Evolutionary conservation across 2,888 invertebrate genomes (phyloP).

Genomic region (Ptilodon capucinus): DNA sequence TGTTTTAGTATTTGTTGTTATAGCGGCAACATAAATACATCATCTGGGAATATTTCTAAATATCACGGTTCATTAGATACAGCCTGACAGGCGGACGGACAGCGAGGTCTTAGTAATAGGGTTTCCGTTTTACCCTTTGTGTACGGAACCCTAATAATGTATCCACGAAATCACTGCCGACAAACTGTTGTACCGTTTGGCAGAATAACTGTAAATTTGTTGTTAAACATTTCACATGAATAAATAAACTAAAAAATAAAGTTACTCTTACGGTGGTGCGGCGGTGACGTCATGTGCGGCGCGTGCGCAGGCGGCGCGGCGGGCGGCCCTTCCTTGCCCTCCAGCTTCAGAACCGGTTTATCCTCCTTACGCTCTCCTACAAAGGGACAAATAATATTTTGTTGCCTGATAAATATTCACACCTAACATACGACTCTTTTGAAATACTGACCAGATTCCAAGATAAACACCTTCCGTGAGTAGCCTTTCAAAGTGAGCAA

Average conservation of each 20-base stretch:
- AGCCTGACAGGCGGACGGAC: too few relatives aligned
- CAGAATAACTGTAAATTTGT: too few relatives aligned
- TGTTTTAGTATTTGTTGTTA: too few relatives aligned
- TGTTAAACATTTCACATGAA: neutral
- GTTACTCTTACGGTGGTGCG: constrained; percentile 68
- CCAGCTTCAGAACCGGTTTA: constrained; percentile 42
- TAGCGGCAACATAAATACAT: too few relatives aligned
- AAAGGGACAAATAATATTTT: neutral
- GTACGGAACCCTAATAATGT: too few relatives aligned
- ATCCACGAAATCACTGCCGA: too few relatives aligned
- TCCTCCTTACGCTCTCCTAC: constrained; percentile 46
- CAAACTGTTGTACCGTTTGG: too few relatives aligned
- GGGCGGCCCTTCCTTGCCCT: constrained; percentile 40
- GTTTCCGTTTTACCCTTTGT: too few relatives aligned
- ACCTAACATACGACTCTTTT: neutral
- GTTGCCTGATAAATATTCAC: neutral
- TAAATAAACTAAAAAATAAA: too few relatives aligned
- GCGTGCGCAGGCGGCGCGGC: constrained; percentile 23
- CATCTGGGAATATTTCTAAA: too few relatives aligned
- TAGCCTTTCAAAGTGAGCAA: neutral
- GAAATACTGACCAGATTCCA: constrained; percentile 1
- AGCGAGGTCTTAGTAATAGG: too few relatives aligned
- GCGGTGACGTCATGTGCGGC: constrained; percentile 62
- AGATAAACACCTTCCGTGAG: neutral
- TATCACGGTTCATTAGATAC: too few relatives aligned